Base-by-base conservation (phyloP, 2,113 vertebrate genomes). In the Trogon surrucura region DNA sequence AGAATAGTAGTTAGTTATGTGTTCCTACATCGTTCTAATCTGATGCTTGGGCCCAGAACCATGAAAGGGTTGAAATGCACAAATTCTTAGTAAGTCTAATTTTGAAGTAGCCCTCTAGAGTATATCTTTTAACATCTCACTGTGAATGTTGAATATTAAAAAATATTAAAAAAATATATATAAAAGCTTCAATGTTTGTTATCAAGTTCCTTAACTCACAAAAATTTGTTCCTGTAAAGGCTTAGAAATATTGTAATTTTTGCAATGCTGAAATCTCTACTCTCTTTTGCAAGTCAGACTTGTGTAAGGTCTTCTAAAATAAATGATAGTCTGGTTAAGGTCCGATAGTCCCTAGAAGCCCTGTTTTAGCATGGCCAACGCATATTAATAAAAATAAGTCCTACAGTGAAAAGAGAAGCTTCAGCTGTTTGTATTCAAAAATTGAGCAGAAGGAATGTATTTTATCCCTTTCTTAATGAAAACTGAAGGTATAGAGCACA, bases 1-100 rank as follows among this genome's bases (percentile, higher is more conserved):
- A 96, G 17, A 94, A 94, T 67, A 93, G n/a, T 80, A 69, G 44
- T 86, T 97, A 84, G 51, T 14, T 92, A 34, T 50, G 80, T 80
- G 62, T 57, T 95, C 20, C 88, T 91, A 45, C 13, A 38, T 17
- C 83, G 62, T 27, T 95, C 17, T 89, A 36, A 73, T 70, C 48
- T 86, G 57, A 80, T 77, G 25, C 22, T 94, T 47, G 78, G 27
- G 26, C 53, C 58, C 38, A 84, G 56, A 89, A n/a, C 18, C 80
- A 57, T 34, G 45, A 91, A 84, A 65, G 18, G 21, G 41, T 8
- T 0, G 2, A 91, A 92, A 73, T 26, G 41, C 14, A 70, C 19
- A 73, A 62, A 73, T 70, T 66, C 25, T 80, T 20, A 36, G 54
- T 27, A 53, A 73, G 30, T 29, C 4, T 20, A 69, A 29, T 54